Evolutionary conservation across 2,888 invertebrate genomes (phyloP), one percentile per base, ranked within the genome.

Genomic region (Panzeria rudis): DNA sequence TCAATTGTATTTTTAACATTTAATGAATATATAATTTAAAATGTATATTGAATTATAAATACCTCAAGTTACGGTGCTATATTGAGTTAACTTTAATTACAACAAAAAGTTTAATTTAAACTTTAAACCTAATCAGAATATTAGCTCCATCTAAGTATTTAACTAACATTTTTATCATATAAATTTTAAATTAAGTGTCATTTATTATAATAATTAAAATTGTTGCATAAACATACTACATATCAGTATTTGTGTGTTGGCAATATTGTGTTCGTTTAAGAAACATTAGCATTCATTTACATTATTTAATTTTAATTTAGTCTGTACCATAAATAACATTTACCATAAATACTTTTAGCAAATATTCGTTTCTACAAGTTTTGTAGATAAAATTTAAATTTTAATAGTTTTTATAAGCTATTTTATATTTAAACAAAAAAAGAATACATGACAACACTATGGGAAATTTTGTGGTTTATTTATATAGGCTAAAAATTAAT

Each of bases 291-390:
- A 64, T 20, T 29, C 17, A 75, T 75, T 76, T 44, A 44, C 4
- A 76, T 41, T 76, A 54, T 66, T 54, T 66, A 29, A 47, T 32
- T 76, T 76, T 59, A 68, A 68, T 77, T 66, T 32, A 77, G 35
- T 47, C 6, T 66, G 29, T 44, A 13, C 23, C 11, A n/a, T 73
- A 73, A 73, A 73, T 73, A 73, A 25, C n/a, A 62, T 64, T 59
- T 77, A 5, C 56, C 56, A 59, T 68, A 77, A 77, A 50, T 25
- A 68, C n/a, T 35, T 68, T 32, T 25, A 47, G 56, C n/a, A 54
- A 59, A 35, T 20, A 44, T 7, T 15, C 41, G 6, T 54, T 64
- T 3, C 17, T n/a, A 32, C 4, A 41, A 68, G 25, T 9, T 59
- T 35, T 38, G 23, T 29, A 77, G 29, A 59, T 50, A 47, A 25